Evolutionary conservation across 2,888 invertebrate genomes (phyloP).

Genomic region (Amphipoea lucens): DNA sequence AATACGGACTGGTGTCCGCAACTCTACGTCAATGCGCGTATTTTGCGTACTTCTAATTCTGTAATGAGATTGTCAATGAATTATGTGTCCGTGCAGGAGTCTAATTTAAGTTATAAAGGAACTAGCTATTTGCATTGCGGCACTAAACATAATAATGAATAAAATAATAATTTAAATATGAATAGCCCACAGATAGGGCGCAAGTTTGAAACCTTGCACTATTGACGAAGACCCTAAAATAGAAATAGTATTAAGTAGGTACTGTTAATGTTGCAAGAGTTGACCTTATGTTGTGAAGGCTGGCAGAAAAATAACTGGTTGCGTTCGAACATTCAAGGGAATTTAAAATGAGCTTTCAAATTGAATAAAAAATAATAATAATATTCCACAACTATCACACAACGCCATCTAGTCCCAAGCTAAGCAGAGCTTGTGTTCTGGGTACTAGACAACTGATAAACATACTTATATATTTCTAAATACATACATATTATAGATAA

Average conservation of each 20-base stretch:
- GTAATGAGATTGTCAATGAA: neutral
- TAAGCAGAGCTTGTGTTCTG: too few relatives aligned
- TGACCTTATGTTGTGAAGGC: neutral
- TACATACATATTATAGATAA: too few relatives aligned
- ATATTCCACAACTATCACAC: too few relatives aligned
- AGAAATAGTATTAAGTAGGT: neutral
- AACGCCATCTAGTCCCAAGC: too few relatives aligned
- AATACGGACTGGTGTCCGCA: too few relatives aligned
- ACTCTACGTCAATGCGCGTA: too few relatives aligned
- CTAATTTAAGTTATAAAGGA: neutral
- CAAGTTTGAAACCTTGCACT: neutral
- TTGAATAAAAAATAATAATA: too few relatives aligned
- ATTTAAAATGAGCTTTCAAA: neutral
- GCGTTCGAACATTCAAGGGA: neutral
- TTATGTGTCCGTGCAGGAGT: neutral
- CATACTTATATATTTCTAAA: too few relatives aligned
- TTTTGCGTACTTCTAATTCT: conserved; percentile 19
- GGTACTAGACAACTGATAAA: too few relatives aligned
- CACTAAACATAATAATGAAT: neutral
- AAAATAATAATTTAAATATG: neutral
- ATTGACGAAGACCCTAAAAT: neutral
- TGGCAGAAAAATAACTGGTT: neutral
- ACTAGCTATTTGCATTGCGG: neutral
- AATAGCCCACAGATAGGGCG: neutral
- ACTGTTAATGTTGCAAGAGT: too few relatives aligned